phyloP scores from a whole-genome alignment of 2,113 vertebrate species.

The Brachionichthys hirsutus region DNA sequence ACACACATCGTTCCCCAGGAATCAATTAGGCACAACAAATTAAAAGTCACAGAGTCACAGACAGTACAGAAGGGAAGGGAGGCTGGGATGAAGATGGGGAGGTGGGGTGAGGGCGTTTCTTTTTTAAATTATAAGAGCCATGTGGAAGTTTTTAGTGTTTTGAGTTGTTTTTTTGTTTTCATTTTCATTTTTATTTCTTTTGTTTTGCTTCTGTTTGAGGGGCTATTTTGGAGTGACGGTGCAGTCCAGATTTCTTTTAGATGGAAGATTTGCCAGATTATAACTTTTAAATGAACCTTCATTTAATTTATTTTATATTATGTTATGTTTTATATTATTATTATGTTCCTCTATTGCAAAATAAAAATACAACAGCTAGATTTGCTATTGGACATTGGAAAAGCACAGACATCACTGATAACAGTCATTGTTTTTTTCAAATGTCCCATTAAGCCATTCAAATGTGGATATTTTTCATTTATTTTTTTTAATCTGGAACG shows the following conservation, averaged over 20 bases:
- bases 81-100: slow-evolving; percentile 1
- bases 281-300: not conserved
- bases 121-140: slow-evolving; percentile 13
- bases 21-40: slow-evolving; percentile 70
- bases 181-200: too few relatives aligned
- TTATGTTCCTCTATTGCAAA: too few relatives aligned
- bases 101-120: too few relatives aligned
- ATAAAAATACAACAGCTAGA: too few relatives aligned
- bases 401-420: too few relatives aligned
- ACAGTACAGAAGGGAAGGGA: slow-evolving; percentile 13
- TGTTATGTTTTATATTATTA: too few relatives aligned
- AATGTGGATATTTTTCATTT: too few relatives aligned
- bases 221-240: not conserved
- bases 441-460: too few relatives aligned
- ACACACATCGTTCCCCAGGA: slow-evolving; percentile 51
- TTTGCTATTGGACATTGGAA: too few relatives aligned
- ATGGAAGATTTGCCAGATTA: not conserved
- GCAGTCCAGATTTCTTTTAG: not conserved
- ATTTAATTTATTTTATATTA: not conserved
- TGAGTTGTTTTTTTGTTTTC: too few relatives aligned
- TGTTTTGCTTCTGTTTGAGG: not conserved
- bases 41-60: slow-evolving; percentile 63
- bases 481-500: too few relatives aligned
- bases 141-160: not conserved
- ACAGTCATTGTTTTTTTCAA: too few relatives aligned